Evolutionary conservation across 2,888 invertebrate species (phyloP).

Genomic region (Globia sparganii): DNA sequence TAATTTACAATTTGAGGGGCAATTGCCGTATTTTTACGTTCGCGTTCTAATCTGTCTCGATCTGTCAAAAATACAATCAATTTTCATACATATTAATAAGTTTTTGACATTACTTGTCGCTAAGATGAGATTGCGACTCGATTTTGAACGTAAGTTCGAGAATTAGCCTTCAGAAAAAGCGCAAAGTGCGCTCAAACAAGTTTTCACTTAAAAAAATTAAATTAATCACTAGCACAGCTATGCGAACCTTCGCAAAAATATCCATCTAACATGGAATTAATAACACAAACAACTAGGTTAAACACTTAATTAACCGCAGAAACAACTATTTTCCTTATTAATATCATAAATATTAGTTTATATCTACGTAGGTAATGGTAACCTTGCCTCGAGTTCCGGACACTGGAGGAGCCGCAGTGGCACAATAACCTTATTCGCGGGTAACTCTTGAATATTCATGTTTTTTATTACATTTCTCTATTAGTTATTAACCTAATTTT

Average conservation of each 20-base stretch:
- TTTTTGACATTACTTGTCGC: no score
- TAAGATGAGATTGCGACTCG: no score
- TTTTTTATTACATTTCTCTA: constrained; percentile 56
- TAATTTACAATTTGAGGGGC: no score
- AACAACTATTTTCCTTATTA: constrained; percentile 33
- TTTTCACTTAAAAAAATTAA: background rate
- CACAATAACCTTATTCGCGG: constrained; percentile 54
- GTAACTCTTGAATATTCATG: constrained; percentile 55
- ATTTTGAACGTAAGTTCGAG: no score
- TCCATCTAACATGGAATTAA: constrained; percentile 27
- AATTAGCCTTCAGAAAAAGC: no score
- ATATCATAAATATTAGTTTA: constrained; percentile 24
- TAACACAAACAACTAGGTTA: constrained; percentile 50
- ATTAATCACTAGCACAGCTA: constrained; percentile 1
- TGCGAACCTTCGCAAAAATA: constrained; percentile 12
- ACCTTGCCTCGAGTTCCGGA: constrained; percentile 59
- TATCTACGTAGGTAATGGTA: constrained; percentile 37
- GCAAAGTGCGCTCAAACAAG: background rate
- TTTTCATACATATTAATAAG: no score
- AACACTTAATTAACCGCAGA: constrained; percentile 44
- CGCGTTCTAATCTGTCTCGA: no score
- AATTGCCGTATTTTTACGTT: no score
- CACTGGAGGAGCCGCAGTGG: constrained; percentile 32
- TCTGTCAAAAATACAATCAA: no score
- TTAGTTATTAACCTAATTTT: constrained; percentile 63